phyloP scores from a whole-genome alignment of 2,888 invertebrate genomes.

The Cylloceria caligata region DNA sequence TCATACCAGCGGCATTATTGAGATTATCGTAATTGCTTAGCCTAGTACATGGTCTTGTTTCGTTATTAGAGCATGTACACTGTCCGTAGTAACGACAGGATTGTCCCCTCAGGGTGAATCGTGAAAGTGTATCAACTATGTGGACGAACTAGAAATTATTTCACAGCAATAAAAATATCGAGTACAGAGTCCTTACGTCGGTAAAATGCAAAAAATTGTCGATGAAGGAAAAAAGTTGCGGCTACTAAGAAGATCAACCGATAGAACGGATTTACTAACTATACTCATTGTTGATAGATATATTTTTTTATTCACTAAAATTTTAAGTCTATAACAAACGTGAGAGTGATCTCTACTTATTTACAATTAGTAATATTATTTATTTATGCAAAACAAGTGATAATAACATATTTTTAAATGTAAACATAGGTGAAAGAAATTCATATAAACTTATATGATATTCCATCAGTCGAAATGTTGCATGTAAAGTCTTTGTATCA shows the following conservation, averaged over 20 bases:
- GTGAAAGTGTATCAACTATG: constrained; percentile 48
- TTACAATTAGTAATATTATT: background rate
- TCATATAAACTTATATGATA: too few species aligned
- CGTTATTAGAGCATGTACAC: constrained; percentile 48
- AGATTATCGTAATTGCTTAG: constrained; percentile 66
- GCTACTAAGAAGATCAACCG: background rate
- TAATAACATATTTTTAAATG: background rate
- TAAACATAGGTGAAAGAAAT: background rate
- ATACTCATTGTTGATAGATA: background rate
- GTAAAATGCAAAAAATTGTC: background rate
- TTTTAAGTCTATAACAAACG: background rate
- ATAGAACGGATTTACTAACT: background rate
- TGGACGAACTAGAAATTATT: constrained; percentile 32
- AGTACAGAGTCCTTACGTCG: background rate
- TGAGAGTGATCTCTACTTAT: background rate
- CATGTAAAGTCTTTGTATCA: background rate
- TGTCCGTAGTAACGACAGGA: constrained; percentile 42
- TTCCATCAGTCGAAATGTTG: too few species aligned
- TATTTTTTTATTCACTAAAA: background rate
- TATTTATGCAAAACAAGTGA: background rate
- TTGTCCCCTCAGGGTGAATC: constrained; percentile 43
- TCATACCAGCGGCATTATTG: constrained; percentile 53
- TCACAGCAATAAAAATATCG: constrained; percentile 30
- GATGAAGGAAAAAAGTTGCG: background rate
- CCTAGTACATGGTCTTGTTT: constrained; percentile 54